Base-by-base conservation (phyloP, 2,888 invertebrate species). In the Hyles lineata region DNA sequence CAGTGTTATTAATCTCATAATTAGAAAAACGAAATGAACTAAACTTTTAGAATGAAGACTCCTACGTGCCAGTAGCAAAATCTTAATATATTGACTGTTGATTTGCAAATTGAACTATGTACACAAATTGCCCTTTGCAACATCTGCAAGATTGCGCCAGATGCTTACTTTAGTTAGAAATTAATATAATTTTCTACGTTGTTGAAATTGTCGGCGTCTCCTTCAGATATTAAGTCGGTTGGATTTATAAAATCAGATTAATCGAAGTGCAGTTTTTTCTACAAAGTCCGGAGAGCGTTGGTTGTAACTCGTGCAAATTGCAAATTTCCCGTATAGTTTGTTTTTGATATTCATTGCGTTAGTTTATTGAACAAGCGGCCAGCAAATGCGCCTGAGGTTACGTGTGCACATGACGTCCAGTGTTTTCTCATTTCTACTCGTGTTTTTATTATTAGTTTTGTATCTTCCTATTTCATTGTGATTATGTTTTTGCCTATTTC, bases 341-440 rank as follows among this genome's bases (percentile, higher is more conserved):
- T 61, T 61, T 61, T 61, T 61, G 61, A 61, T 61, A 61, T 61
- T 61, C 61, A 61, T 61, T 61, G 32, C 25, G 7, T 7, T 63
- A 63, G 63, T 63, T 43, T 63, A 63, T 63, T 15, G 43, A 63
- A 21, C 32, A 25, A 23, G 43, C n/a, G 63, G 63, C 21, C 43
- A 11, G 63, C 63, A 60, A 60, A 60, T 60, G 60, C 15, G 60
- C 60, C 60, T 25, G 21, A 43, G 43, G 63, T 35, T 63, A 35
- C 21, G 21, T 43, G 35, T 63, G 63, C 43, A 43, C 15, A 43
- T 63, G 63, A 63, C 63, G 43, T 43, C 11, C n/a, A 21, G 15
- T 63, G 63, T 19, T 43, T 63, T 63, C 32, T 35, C 63, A 63
- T 63, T 35, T 17, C 25, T 11, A 61, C 61, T 25, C 15, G 23